Base-by-base conservation (phyloP, 2,888 invertebrate species). In the Beris morrisii region DNA sequence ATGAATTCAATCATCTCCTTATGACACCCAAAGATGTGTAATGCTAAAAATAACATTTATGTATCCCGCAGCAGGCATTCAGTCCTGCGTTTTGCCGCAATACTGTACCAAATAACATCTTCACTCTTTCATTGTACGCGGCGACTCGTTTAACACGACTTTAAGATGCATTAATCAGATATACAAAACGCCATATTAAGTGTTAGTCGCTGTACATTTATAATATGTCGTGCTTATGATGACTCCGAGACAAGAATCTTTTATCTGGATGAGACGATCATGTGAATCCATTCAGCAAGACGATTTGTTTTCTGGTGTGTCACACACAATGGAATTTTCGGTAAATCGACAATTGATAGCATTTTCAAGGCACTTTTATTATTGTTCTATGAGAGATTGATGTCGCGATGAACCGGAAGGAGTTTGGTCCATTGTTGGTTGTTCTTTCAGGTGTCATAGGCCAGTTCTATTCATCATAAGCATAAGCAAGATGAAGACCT, bases 1-100 rank as follows among this genome's bases (percentile, higher is more conserved):
- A 71, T 71, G 72, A 72, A 73, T 72, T 69, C 72, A 72, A 71
- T 73, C 72, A 72, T 70, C 45, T 46, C 22, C 43, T 46, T 59
- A 59, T 59, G 58, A n/a, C 58, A 46, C 58, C 11, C 30, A 46
- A 45, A 59, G 58, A 59, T 48, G 31, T 59, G 31, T 46, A 59
- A 59, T 46, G 48, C 58, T 59, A 59, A 59, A 59, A 59, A 59
- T 59, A 59, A 46, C 7, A 13, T 59, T 59, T 59, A 59, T 59
- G 58, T 57, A 30, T 43, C 48, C 46, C 45, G 28, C 31, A 59
- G 48, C 58, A 31, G 9, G 28, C 58, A 48, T 59, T 46, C 31
- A 46, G 46, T 59, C 31, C 30, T 46, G 22, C 5, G 32, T 46
- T 46, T 59, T 48, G 48, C 58, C 46, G 9, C 31, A 31, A 46